phyloP scores from a whole-genome alignment of 2,113 vertebrate species.

The Pitta sordida region DNA sequence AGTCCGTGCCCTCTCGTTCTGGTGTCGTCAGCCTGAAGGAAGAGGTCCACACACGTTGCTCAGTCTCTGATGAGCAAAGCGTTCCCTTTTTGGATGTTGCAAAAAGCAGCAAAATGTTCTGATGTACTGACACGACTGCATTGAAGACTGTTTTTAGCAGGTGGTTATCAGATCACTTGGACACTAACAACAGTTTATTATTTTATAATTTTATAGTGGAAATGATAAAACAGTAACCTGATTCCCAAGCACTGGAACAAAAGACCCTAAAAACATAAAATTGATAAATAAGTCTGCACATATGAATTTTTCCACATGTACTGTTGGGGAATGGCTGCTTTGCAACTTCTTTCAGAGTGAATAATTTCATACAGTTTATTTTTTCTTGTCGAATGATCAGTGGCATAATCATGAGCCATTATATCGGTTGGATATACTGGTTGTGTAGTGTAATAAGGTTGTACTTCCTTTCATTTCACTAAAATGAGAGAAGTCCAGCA shows the following conservation, averaged over 20 bases:
- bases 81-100: background rate
- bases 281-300: background rate
- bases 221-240: background rate
- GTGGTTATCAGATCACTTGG: background rate
- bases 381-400: background rate
- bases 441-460: background rate
- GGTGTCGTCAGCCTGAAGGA: too few species aligned
- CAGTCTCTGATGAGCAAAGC: background rate
- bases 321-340: background rate
- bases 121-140: background rate
- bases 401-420: too few species aligned
- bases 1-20: too few species aligned
- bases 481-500: background rate
- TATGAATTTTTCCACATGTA: background rate
- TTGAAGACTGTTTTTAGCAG: background rate
- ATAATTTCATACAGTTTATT: background rate
- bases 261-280: accelerated
- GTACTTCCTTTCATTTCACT: background rate
- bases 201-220: too few species aligned
- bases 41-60: background rate
- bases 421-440: too few species aligned
- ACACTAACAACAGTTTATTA: background rate
- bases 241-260: background rate
- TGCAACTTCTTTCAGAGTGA: background rate
- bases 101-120: background rate